Conservation (phyloP, 2,797 vertebrate species). For the Aplochiton taeniatus region DNA sequence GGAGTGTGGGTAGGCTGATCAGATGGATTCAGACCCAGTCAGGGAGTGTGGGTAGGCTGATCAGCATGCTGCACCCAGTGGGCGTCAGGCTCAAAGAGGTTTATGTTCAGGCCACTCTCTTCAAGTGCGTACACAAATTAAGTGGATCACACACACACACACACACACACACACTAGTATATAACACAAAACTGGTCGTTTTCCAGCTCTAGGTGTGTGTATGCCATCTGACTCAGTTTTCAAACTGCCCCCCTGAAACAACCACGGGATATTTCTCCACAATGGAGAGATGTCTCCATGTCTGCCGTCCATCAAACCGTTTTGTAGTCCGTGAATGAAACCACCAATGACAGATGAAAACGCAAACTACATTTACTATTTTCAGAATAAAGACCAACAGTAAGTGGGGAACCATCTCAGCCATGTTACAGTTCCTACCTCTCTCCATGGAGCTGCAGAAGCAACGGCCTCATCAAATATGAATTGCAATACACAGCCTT, state of each 20-base stretch:
- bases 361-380: not conserved
- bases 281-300: conserved; percentile 29
- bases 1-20: conserved; percentile 10
- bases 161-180: too few relatives aligned
- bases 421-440: conserved; percentile 34
- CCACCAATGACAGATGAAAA: not conserved
- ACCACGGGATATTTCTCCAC: conserved; percentile 14
- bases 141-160: too few relatives aligned
- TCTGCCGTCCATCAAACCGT: conserved; percentile 16
- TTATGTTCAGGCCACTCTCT: not conserved
- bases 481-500: conserved; percentile 48
- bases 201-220: not conserved
- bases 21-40: conserved; percentile 24
- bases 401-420: conserved; percentile 34
- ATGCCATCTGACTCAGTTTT: conserved; percentile 16
- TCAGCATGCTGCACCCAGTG: conserved; percentile 18
- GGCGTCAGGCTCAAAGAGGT: not conserved
- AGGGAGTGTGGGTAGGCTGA: conserved; percentile 20
- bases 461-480: conserved; percentile 60
- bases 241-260: conserved; percentile 13
- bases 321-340: not conserved
- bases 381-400: conserved; percentile 31
- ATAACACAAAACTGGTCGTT: too few relatives aligned
- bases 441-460: conserved; percentile 50
- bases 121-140: not conserved